A percentile compares a stretch with the other conserved stretches of the same genome.
These are phyloP conservation scores for Stichopus chloronotus DNA, from an alignment of 35 echinoderm and acorn worm genomes.

Conservation along the genomic window DNA sequence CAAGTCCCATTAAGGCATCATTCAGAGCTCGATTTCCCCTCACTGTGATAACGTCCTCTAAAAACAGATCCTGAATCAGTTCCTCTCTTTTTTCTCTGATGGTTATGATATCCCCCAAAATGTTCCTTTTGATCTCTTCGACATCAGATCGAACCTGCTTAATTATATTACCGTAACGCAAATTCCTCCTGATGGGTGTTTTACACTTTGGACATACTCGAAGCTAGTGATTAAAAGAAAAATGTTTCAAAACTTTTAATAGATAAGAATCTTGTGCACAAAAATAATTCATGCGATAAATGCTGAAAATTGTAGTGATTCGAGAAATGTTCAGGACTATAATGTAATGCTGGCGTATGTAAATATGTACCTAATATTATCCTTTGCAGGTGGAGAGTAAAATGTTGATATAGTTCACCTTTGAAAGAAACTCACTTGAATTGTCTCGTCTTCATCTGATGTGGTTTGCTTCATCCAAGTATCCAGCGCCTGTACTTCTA, in stretches of 20 bases:
- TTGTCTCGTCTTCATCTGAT: background rate
- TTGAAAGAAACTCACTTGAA: background rate
- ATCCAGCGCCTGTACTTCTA: constrained; percentile 72
- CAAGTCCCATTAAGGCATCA: background rate
- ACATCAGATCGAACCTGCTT: constrained; percentile 72
- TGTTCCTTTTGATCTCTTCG: constrained; percentile 64
- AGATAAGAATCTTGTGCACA: background rate
- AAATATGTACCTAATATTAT: too few species aligned
- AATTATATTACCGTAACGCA: constrained; percentile 80
- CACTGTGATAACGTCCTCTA: background rate
- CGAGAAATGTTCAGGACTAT: too few species aligned
- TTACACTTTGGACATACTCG: constrained; percentile 54
- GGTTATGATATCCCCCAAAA: constrained; percentile 53
- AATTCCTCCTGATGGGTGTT: constrained; percentile 70
- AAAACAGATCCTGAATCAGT: background rate
- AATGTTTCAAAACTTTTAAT: background rate
- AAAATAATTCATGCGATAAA: too few species aligned
- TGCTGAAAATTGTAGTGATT: too few species aligned
- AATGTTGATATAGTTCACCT: too few species aligned
- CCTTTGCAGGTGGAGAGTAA: too few species aligned
- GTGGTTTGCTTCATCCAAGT: constrained; percentile 61
- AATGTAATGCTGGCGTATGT: too few species aligned
- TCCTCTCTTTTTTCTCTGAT: constrained; percentile 1
- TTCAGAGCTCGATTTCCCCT: too few species aligned
- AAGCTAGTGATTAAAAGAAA: constrained; percentile 18